These are phyloP conservation scores for Pangasius mekongensis DNA, from an alignment of 2,797 vertebrate genomes.

Conservation along the genomic window DNA sequence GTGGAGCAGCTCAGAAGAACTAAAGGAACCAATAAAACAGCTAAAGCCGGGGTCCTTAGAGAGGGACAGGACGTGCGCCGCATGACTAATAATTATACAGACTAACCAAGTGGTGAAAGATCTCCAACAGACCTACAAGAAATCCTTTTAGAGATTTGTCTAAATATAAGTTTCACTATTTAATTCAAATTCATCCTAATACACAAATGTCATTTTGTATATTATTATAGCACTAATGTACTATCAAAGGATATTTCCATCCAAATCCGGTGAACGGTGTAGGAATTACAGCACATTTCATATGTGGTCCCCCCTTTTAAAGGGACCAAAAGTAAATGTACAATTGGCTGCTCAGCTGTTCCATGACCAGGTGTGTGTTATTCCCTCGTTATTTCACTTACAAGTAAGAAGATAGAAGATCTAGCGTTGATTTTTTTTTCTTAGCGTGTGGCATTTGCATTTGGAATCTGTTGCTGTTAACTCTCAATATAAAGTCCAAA, in stretches of 20 bases:
- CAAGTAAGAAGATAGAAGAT: too few species aligned
- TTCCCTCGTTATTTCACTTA: too few species aligned
- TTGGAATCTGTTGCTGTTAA: too few species aligned
- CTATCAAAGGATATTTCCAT: neutral
- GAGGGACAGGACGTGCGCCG: neutral
- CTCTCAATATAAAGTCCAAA: neutral
- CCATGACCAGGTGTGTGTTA: too few species aligned
- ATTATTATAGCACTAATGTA: too few species aligned
- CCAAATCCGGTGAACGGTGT: neutral
- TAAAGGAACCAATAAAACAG: slow-evolving; percentile 22
- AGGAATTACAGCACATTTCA: neutral
- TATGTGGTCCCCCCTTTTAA: neutral
- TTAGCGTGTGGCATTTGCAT: too few species aligned
- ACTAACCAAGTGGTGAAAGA: neutral
- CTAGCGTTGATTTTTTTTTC: too few species aligned
- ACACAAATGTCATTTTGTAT: neutral
- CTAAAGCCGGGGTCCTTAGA: neutral
- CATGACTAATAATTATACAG: neutral
- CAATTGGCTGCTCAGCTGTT: too few species aligned
- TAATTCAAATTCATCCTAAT: neutral
- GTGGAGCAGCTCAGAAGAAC: slow-evolving; percentile 10
- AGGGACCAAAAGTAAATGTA: too few species aligned
- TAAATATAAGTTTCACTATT: neutral
- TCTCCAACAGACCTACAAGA: neutral
- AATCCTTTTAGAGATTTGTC: neutral